A percentile compares a stretch with the other conserved stretches of the same genome.
phyloP scores from a whole-genome alignment of 2,888 invertebrate species.

The Agrotis segetum region DNA sequence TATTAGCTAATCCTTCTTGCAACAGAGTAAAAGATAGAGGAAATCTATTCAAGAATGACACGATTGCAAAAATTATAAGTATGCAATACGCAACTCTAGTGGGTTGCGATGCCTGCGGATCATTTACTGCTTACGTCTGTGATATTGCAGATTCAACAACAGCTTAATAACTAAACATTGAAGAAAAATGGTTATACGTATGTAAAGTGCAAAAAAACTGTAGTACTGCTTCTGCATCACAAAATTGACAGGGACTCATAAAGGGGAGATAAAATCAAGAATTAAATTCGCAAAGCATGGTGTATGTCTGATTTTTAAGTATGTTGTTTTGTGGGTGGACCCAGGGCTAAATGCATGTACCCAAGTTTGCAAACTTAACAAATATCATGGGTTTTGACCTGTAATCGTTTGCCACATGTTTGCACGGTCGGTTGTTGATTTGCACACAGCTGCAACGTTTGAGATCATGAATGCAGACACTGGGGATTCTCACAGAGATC shows the following conservation, averaged over 20 bases:
- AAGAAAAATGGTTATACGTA: too few species aligned
- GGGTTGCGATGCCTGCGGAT: neutral
- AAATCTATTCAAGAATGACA: conserved; percentile 27
- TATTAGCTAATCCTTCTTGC: conserved; percentile 33
- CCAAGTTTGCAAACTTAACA: too few species aligned
- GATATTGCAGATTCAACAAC: too few species aligned
- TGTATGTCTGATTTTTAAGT: too few species aligned
- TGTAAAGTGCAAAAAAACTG: too few species aligned
- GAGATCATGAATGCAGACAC: conserved; percentile 10
- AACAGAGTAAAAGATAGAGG: conserved; percentile 13
- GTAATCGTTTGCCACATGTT: conserved; percentile 9
- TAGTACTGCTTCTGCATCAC: too few species aligned
- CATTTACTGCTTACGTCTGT: neutral
- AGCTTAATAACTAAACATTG: too few species aligned
- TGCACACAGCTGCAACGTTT: conserved; percentile 14
- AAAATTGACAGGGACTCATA: too few species aligned
- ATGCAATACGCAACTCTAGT: conserved; percentile 7
- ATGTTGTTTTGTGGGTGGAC: too few species aligned
- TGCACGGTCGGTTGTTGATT: conserved; percentile 13
- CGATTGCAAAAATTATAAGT: conserved; percentile 24
- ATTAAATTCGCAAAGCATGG: too few species aligned
- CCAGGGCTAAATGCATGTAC: too few species aligned
- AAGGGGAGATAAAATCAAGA: too few species aligned
- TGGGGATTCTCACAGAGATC: conserved; percentile 22
- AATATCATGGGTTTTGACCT: conserved; percentile 4